These are phyloP conservation scores for Mohoua ochrocephala DNA, from an alignment of 2,113 vertebrate species.

Conservation along the genomic window DNA sequence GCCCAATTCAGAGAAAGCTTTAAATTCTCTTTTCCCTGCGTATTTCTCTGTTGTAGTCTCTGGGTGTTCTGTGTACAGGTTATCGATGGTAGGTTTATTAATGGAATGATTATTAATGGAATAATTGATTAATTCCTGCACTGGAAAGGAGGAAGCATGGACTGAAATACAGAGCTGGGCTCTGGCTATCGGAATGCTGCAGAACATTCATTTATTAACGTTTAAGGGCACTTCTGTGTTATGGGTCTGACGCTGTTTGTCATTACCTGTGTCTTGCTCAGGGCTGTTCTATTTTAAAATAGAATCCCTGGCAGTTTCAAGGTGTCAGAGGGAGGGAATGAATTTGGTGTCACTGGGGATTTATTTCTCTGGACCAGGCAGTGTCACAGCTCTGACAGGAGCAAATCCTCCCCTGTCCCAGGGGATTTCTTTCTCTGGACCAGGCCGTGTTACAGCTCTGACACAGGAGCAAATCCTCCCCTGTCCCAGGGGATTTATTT, in stretches of 20 bases:
- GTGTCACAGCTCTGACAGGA: no score
- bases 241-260: no score
- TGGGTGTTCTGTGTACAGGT: not conserved
- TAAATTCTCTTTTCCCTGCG: not conserved
- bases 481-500: not conserved
- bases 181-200: not conserved
- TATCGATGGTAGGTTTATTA: not conserved
- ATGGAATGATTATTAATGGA: not conserved
- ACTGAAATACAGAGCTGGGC: not conserved
- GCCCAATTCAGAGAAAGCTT: not conserved
- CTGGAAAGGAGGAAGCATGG: not conserved
- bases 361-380: no score
- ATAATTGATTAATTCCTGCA: not conserved
- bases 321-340: not conserved
- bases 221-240: not conserved
- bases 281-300: not conserved
- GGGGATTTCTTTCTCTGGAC: no score
- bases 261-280: not conserved
- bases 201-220: not conserved
- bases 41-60: not conserved
- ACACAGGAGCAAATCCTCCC: no score
- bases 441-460: no score
- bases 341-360: not conserved
- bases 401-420: no score
- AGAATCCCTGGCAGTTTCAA: not conserved